A percentile compares a stretch with the other conserved stretches of the same genome.
phyloP scores from a whole-genome alignment of 2,113 vertebrate species.

The Aldabrachelys gigantea region DNA sequence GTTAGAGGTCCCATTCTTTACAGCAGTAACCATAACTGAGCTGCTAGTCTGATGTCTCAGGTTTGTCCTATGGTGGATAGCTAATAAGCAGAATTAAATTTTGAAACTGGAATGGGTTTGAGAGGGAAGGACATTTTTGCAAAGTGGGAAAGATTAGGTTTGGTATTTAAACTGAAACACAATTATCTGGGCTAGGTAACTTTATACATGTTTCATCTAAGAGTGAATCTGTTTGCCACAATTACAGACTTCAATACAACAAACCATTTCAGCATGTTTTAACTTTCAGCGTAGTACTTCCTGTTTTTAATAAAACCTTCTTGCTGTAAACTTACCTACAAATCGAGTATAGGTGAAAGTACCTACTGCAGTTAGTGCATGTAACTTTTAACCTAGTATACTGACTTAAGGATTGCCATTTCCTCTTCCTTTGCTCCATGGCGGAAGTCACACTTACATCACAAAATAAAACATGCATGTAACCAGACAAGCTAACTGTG shows the following conservation, averaged over 20 bases:
- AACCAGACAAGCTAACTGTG: no score
- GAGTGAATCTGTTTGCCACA: no score
- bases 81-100: rapidly evolving
- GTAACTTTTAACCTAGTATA: neutral
- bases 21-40: rapidly evolving
- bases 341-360: rapidly evolving
- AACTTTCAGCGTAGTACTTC: no score
- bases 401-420: neutral
- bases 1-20: rapidly evolving
- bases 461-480: rapidly evolving
- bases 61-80: rapidly evolving
- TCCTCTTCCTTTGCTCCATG: neutral
- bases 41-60: rapidly evolving
- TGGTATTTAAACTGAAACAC: neutral
- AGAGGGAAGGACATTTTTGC: neutral
- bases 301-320: no score
- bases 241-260: no score
- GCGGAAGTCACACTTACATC: neutral
- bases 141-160: rapidly evolving
- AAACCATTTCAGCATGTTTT: no score
- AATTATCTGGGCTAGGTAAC: neutral
- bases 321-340: no score
- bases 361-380: rapidly evolving
- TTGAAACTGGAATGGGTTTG: neutral
- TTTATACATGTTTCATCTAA: neutral